Evolutionary conservation across 2,113 vertebrate genomes (phyloP), one percentile per base, ranked within the genome.

Genomic region (Nibea coibor): DNA sequence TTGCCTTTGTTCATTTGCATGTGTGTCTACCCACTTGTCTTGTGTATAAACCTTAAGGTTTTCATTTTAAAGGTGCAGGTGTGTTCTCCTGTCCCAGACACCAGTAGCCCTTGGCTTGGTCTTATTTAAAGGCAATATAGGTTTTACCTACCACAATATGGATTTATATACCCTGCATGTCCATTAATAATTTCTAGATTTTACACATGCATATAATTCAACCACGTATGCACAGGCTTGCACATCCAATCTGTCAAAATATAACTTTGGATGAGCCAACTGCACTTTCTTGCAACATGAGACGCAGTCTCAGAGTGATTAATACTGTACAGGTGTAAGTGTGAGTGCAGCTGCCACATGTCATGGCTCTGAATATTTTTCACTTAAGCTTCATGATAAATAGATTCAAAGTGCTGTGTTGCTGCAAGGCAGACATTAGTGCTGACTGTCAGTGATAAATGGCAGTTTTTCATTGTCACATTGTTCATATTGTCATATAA

Each of bases 371-470:
- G 58, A 78, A 78, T 74, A 79, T 75, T 57, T 59, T 73, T 72
- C 42, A 67, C 78, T 53, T 78, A 10, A 1, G 53, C 48, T 75
- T 24, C 43, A 43, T 22, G 62, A 69, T 68, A 72, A 82, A 86
- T 80, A 85, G 26, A 83, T 69, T 50, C 50, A 71, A 82, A 83
- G 72, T 81, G 54, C 28, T 35, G 47, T 14, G 10, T 57, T 54
- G 47, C 50, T 72, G 51, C 22, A 59, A 74, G 62, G 71, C 20
- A 15, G 22, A 62, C 12, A 5, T 47, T 68, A 83, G 71, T 53
- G 39, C 47, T 43, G 61, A 63, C 54, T 26, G 58, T 57, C 31
- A 66, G 43, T 77, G 24, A 65, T 84, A 28, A 78, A 85, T 48
- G 50, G 53, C 31, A 7, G 31, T 35, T 35, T 35, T 35, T 35